Evolutionary conservation across 2,888 invertebrate genomes (phyloP), one percentile per base, ranked within the genome.

Genomic region (Pollenia angustigena): DNA sequence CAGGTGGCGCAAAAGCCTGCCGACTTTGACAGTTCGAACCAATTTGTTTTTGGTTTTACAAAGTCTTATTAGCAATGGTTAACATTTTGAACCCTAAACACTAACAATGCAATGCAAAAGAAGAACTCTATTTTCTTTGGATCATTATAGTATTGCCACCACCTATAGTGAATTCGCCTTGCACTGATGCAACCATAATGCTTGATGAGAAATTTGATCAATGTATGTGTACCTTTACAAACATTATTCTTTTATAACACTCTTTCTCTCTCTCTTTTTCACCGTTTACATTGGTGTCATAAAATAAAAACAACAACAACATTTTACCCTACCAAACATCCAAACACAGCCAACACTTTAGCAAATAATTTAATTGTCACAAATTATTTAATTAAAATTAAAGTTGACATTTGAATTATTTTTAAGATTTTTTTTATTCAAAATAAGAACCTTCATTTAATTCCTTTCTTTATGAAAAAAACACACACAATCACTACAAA

Each of bases 351-450:
- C 54, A 56, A 46, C 54, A 64, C 62, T 60, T 18, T 62, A 62
- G 50, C 18, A 81, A 18, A 32, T 44, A 52, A 48, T 64, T 72
- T 40, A 56, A 69, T 44, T 64, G 58, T 68, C 58, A 11, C 18
- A 48, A 48, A 68, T 32, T n/a, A 44, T 14, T 14, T 12, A 1
- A 44, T 18, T 14, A 18, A 40, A 58, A 52, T 64, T 52, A 10
- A 42, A 42, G 40, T 14, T 44, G 62, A 44, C 80, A 71, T 46
- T 72, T 71, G 12, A 69, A 62, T 40, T 71, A 23, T 60, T n/a
- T 62, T 56, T 46, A 44, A 54, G 18, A 50, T 69, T 4, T 18
- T 60, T 16, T 18, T 44, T 0, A 54, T 60, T 32, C 18, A 4
- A 40, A 14, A 10, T 11, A 42, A 64, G 44, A n/a, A 18, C 54